Percentiles rank a stretch among this genome's conserved stretches.
phyloP scores from a whole-genome alignment of 2,113 vertebrate species.

The Podiceps cristatus region DNA sequence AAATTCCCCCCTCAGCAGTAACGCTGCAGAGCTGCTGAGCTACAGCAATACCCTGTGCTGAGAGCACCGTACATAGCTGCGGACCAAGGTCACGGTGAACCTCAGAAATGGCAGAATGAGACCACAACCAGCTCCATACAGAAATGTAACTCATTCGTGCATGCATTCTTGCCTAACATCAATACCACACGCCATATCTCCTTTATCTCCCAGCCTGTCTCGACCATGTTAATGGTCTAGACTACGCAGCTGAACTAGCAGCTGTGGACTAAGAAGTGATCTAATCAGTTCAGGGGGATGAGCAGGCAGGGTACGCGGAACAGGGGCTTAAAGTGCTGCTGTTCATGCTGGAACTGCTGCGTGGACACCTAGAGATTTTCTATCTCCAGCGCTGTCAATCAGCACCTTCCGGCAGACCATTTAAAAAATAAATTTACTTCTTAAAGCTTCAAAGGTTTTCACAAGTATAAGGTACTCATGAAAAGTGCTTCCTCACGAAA shows the following conservation, averaged over 20 bases:
- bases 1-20: background rate
- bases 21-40: background rate
- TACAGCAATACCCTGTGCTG: background rate
- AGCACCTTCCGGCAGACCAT: background rate
- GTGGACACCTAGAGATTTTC: background rate
- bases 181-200: background rate
- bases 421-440: constrained; percentile 27
- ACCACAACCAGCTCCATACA: background rate
- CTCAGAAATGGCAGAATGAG: background rate
- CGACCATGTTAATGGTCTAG: background rate
- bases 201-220: background rate
- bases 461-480: background rate
- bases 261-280: background rate
- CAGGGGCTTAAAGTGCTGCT: background rate
- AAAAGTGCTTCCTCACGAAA: background rate
- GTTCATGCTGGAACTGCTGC: background rate
- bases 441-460: constrained; percentile 38
- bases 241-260: background rate
- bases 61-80: accelerated
- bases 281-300: background rate
- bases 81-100: background rate
- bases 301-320: background rate
- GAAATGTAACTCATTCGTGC: background rate
- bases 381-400: background rate
- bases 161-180: background rate